Conservation (phyloP, 1,140 invertebrate genomes). For the Drosophila albomicans region DNA sequence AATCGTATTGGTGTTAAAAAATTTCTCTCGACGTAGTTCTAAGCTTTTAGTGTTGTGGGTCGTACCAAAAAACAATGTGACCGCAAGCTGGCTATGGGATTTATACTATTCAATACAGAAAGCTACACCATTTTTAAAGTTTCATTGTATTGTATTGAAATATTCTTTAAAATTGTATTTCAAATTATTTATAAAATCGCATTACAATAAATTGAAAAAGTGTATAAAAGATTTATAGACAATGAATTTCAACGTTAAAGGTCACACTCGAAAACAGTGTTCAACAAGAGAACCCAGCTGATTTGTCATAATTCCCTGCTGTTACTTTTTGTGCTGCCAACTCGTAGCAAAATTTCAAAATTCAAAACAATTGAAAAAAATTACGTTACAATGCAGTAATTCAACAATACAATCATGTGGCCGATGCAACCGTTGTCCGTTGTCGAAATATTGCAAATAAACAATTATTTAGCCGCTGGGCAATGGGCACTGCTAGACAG, state of each 20-base stretch:
- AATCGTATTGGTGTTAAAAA: constrained; percentile 52
- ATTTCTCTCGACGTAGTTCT: constrained; percentile 65
- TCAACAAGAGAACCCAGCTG: constrained; percentile 1
- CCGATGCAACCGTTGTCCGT: neutral
- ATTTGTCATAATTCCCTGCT: constrained; percentile 4
- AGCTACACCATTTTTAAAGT: neutral
- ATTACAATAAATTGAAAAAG: too few species aligned
- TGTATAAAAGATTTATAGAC: too few species aligned
- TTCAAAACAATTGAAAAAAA: neutral
- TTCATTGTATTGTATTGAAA: too few species aligned
- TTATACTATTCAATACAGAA: neutral
- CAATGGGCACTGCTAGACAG: constrained; percentile 1
- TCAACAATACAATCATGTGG: neutral
- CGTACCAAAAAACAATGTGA: neutral
- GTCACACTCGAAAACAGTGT: constrained; percentile 6
- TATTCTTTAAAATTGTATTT: too few species aligned
- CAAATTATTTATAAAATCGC: too few species aligned
- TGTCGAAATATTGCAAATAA: neutral
- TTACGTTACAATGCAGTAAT: neutral
- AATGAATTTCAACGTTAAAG: too few species aligned
- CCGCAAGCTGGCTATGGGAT: neutral
- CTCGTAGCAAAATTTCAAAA: neutral
- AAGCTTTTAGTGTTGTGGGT: constrained; percentile 29
- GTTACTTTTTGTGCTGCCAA: constrained; percentile 24
- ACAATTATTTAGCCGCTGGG: neutral